Conservation (phyloP, 35 echinoderm and acorn worm genomes). For the Nesometra sesokonis region DNA sequence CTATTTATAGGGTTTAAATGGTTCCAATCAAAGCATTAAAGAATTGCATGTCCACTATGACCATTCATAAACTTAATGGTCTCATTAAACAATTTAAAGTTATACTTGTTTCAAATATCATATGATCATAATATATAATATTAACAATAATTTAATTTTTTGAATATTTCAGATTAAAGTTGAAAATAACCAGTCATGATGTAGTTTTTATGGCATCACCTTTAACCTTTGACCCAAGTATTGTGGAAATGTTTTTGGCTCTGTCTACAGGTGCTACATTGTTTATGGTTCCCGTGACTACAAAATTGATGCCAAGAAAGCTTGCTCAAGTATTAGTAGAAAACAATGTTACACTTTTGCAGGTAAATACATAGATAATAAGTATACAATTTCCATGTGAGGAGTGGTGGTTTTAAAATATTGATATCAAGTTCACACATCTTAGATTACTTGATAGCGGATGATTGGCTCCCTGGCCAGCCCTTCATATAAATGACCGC, state of each 20-base stretch:
- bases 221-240: slow-evolving; percentile 79
- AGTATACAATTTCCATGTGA: too few relatives aligned
- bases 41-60: too few relatives aligned
- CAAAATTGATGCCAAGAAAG: slow-evolving; percentile 43
- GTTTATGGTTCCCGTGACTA: slow-evolving; percentile 49
- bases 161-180: slow-evolving; percentile 34
- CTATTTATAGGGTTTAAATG: not conserved
- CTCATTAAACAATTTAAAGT: too few relatives aligned
- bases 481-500: too few relatives aligned
- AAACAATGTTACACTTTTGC: slow-evolving; percentile 63
- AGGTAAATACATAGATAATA: slow-evolving; percentile 45
- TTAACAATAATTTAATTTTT: not conserved
- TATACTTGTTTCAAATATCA: not conserved
- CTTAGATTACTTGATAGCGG: too few relatives aligned
- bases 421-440: too few relatives aligned
- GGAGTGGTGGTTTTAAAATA: too few relatives aligned
- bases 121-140: not conserved
- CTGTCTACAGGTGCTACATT: slow-evolving; percentile 51
- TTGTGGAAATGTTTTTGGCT: slow-evolving; percentile 85
- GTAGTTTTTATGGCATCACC: slow-evolving; percentile 79
- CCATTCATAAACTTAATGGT: too few relatives aligned
- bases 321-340: slow-evolving; percentile 30
- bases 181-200: slow-evolving; percentile 50
- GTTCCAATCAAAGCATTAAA: too few relatives aligned
- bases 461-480: too few relatives aligned